These are phyloP conservation scores for Indri indri DNA, from an alignment of 2,113 vertebrate genomes.

Conservation along the genomic window DNA sequence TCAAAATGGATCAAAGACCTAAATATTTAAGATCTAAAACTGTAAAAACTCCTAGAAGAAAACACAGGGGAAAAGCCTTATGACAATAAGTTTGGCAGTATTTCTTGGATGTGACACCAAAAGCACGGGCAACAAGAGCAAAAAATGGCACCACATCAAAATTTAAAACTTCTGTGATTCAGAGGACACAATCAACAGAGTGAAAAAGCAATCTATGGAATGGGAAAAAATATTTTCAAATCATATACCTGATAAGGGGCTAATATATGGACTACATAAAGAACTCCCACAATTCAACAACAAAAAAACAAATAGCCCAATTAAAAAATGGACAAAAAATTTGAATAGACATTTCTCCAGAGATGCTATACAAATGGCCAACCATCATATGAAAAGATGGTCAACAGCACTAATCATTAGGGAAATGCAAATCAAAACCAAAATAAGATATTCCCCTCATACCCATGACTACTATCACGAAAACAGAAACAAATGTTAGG, in stretches of 20 bases:
- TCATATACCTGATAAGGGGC: not conserved
- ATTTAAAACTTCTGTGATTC: not conserved
- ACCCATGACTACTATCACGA: not conserved
- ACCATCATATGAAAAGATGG: not conserved
- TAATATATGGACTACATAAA: not conserved
- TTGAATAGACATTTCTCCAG: not conserved
- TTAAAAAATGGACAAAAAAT: not conserved
- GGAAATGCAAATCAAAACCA: not conserved
- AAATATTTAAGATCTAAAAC: slow-evolving; percentile 18
- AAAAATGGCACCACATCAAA: not conserved
- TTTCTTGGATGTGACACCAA: not conserved
- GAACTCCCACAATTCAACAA: not conserved
- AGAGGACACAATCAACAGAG: not conserved
- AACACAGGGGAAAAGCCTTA: not conserved
- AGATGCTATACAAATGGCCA: not conserved
- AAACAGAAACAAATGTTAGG: not conserved
- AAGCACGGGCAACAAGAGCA: not conserved
- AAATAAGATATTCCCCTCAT: not conserved
- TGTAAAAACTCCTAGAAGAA: slow-evolving; percentile 7
- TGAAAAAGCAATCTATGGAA: not conserved
- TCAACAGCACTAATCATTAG: not conserved
- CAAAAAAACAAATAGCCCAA: not conserved
- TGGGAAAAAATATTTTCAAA: not conserved
- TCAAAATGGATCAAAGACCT: slow-evolving; percentile 18
- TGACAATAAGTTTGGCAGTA: not conserved